Conservation (phyloP, 2,113 vertebrate species). For the Semicossyphus pulcher region DNA sequence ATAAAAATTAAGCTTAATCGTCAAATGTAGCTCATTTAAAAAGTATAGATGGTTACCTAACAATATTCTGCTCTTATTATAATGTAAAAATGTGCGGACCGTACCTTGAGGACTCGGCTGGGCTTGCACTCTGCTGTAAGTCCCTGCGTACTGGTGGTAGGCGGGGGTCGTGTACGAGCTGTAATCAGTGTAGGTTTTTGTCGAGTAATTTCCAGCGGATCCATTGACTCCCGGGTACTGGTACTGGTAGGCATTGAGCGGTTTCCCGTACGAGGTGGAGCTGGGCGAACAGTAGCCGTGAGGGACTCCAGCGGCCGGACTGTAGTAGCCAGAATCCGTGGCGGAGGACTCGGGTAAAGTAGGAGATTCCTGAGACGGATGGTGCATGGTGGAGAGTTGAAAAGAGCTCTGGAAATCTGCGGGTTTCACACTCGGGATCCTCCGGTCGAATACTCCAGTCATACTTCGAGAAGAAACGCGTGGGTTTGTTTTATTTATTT, state of each 20-base stretch:
- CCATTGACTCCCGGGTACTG: constrained; percentile 94
- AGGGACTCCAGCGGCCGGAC: constrained; percentile 89
- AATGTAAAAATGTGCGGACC: background rate
- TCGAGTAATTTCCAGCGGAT: constrained; percentile 91
- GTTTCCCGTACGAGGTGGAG: constrained; percentile 94
- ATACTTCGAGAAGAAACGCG: constrained; percentile 81
- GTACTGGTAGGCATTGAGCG: constrained; percentile 95
- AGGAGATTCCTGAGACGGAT: constrained; percentile 96
- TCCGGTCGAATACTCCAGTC: constrained; percentile 99
- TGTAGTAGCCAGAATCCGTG: constrained; percentile 99
- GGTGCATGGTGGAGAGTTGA: constrained; percentile 91
- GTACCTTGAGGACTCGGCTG: constrained; percentile 93
- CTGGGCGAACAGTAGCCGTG: constrained; percentile 98
- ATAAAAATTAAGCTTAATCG: background rate
- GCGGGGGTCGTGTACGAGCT: constrained; percentile 91
- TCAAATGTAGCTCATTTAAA: background rate
- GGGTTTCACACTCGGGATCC: constrained; percentile 92
- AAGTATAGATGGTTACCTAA: background rate
- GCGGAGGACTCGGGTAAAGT: constrained; percentile 97
- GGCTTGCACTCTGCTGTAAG: constrained; percentile 93
- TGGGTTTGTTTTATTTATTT: constrained; percentile 61
- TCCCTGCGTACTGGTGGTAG: constrained; percentile 92
- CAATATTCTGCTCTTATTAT: background rate
- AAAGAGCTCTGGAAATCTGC: constrained; percentile 94
- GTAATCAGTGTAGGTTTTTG: constrained; percentile 95